These are phyloP conservation scores for Poecile montanus DNA, from an alignment of 2,797 vertebrate species.

Conservation along the genomic window DNA sequence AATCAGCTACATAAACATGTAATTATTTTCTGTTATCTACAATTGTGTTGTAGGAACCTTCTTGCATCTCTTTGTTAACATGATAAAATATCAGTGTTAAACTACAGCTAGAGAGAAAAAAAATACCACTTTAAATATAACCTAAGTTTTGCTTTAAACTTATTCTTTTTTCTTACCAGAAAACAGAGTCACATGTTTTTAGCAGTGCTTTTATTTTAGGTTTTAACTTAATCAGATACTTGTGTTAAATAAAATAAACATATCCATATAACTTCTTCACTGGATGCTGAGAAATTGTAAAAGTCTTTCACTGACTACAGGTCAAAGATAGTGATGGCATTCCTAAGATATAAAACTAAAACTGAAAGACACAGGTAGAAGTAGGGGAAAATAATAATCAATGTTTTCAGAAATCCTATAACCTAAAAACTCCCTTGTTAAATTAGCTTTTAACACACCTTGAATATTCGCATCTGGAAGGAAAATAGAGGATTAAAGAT, in stretches of 20 bases:
- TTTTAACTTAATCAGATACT: not conserved
- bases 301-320: not conserved
- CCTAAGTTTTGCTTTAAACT: not conserved
- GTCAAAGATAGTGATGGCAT: not conserved
- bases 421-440: not conserved
- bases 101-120: not conserved
- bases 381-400: accelerated
- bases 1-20: slow-evolving; percentile 31
- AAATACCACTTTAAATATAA: not conserved
- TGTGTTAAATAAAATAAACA: not conserved
- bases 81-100: slow-evolving; percentile 18
- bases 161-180: not conserved
- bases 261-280: not conserved
- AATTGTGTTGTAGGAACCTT: slow-evolving; percentile 15
- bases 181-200: not conserved
- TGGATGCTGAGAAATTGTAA: not conserved
- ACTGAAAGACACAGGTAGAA: not conserved
- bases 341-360: not conserved
- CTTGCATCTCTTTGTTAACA: slow-evolving; percentile 4
- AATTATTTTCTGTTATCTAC: slow-evolving; percentile 24
- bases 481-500: not conserved
- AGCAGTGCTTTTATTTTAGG: not conserved
- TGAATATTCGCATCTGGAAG: not conserved
- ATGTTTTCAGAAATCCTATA: not conserved
- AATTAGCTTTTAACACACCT: not conserved